phyloP scores from a whole-genome alignment of 92 coral and sea anemone species.

The Palythoa grandis region DNA sequence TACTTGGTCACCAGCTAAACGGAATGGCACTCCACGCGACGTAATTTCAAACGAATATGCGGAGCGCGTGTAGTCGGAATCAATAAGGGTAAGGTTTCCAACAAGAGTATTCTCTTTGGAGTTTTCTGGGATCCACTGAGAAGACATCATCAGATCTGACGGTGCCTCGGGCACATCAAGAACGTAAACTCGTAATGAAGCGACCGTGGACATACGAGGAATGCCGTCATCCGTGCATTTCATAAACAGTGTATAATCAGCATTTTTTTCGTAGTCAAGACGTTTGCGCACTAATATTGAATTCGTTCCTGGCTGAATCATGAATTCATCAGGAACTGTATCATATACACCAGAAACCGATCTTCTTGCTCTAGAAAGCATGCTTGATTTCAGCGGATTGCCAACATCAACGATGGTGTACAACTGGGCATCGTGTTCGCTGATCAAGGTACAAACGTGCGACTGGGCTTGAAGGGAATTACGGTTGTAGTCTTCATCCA shows the following conservation, averaged over 20 bases:
- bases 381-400: slow-evolving; percentile 45
- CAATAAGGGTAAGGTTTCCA: slow-evolving; percentile 52
- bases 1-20: slow-evolving; percentile 56
- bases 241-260: slow-evolving; percentile 62
- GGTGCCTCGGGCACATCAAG: slow-evolving; percentile 75
- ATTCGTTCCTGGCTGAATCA: slow-evolving; percentile 77
- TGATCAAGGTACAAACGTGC: slow-evolving; percentile 67
- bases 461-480: slow-evolving; percentile 64
- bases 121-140: slow-evolving; percentile 60
- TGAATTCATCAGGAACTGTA: slow-evolving; percentile 58
- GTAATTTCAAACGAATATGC: slow-evolving; percentile 67
- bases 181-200: slow-evolving; percentile 57
- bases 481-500: slow-evolving; percentile 63
- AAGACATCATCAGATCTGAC: slow-evolving; percentile 52
- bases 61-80: slow-evolving; percentile 63
- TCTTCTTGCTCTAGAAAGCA: slow-evolving; percentile 38
- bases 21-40: slow-evolving; percentile 76
- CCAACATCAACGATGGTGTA: slow-evolving; percentile 58
- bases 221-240: slow-evolving; percentile 72
- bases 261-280: slow-evolving; percentile 61
- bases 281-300: slow-evolving; percentile 57
- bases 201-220: slow-evolving; percentile 62
- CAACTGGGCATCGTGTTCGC: slow-evolving; percentile 66
- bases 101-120: slow-evolving; percentile 52
- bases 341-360: slow-evolving; percentile 29